phyloP scores from a whole-genome alignment of 2,797 vertebrate genomes.

The Hypotaenidia philippensis region DNA sequence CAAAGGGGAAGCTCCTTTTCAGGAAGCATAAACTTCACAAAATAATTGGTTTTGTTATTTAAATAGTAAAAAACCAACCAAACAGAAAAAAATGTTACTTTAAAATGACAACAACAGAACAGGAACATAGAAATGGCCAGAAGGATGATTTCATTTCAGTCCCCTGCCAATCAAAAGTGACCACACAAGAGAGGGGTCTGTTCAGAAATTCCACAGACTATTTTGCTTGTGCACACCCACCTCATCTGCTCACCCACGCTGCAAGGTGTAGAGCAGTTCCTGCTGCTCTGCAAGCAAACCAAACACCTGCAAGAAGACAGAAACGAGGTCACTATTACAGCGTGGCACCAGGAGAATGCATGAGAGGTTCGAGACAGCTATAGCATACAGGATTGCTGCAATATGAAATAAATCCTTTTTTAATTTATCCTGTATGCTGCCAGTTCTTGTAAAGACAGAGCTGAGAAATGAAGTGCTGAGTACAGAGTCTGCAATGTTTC shows the following conservation, averaged over 20 bases:
- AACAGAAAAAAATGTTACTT: neutral
- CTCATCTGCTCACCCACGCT: neutral
- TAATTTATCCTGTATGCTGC: neutral
- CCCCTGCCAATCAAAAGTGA: neutral
- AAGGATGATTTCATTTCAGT: neutral
- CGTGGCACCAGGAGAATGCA: neutral
- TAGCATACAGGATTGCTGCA: neutral
- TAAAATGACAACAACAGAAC: neutral
- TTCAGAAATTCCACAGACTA: neutral
- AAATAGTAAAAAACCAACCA: neutral
- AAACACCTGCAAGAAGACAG: neutral
- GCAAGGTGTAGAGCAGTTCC: neutral
- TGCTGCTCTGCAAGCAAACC: neutral
- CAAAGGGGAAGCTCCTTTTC: neutral
- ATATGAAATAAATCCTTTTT: neutral
- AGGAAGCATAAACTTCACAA: neutral
- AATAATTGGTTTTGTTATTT: neutral
- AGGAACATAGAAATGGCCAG: neutral
- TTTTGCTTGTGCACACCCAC: neutral
- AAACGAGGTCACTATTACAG: neutral
- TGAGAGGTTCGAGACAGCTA: neutral
- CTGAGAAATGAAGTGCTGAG: neutral
- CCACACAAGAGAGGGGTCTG: rapidly evolving
- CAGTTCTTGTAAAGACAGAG: neutral
- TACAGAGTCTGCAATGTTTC: neutral